Base-by-base conservation (phyloP, 2,797 vertebrate species). In the Pampus argenteus region DNA sequence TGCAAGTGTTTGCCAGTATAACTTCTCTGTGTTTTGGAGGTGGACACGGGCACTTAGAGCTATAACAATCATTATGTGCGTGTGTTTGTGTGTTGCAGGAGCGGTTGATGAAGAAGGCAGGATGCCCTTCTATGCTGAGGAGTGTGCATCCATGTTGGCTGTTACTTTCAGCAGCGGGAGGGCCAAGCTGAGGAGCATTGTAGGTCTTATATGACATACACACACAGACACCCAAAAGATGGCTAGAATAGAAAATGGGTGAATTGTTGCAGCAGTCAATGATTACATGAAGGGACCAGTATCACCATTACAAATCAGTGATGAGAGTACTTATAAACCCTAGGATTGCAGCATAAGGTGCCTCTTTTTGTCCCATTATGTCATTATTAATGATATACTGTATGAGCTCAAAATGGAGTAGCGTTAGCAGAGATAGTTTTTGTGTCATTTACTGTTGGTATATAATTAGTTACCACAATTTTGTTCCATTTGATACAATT, bases 161-260 rank as follows among this genome's bases (percentile, higher is more conserved):
- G 98, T 99, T 22, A 99, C 98, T 66, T 99, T 99, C 92, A 99
- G 98, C 25, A 98, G 97, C 0, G 98, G 98, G 1, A 94, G 93
- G 79, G 94, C 82, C 80, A 93, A 88, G 74, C 90, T 96, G 79
- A 95, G 98, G 74, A 98, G 95, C 88, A 99, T 99, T 1, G 98
- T 99, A 92, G 92, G 97, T 95, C 10, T 65, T 28, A 50, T 7
- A 2, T 2, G 2, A 50, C 22, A n/a, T 15, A 63, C 28, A 60
- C 36, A 49, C 14, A 38, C 62, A 47, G 50, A 31, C 48, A 28
- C 52, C 23, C 25, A 62, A 23, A 23, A 9, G 7, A 57, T 45
- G 51, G 60, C 3, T 29, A 52, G 8, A n/a, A 1, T 15, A 56
- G n/a, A 51, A 42, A 64, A 25, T 54, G 10, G 18, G 44, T 55